These are phyloP conservation scores for Gallinago media DNA, from an alignment of 2,113 vertebrate species.

Conservation along the genomic window DNA sequence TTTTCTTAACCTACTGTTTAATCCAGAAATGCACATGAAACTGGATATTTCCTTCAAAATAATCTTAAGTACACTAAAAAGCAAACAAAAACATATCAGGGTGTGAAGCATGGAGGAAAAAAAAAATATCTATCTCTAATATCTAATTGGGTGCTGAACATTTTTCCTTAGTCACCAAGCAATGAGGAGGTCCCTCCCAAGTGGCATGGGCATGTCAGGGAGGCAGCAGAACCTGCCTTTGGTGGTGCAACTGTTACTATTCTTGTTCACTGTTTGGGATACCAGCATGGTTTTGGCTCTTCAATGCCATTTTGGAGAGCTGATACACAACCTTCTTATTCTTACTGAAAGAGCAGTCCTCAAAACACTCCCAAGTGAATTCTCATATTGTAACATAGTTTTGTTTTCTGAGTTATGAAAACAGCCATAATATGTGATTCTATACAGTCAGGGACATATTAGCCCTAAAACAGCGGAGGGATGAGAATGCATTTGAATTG, in stretches of 20 bases:
- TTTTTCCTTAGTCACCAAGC: background rate
- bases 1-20: background rate
- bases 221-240: fast-evolving
- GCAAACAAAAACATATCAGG: background rate
- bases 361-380: background rate
- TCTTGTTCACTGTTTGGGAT: background rate
- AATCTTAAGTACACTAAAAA: background rate
- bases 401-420: background rate
- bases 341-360: background rate
- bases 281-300: background rate
- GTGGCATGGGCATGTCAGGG: fast-evolving
- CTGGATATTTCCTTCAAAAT: background rate
- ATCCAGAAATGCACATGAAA: background rate
- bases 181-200: background rate
- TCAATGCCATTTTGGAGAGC: background rate
- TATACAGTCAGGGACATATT: background rate
- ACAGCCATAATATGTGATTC: background rate
- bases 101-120: background rate
- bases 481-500: background rate
- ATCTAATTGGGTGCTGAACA: background rate
- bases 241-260: background rate
- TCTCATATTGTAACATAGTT: background rate
- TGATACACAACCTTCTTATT: background rate
- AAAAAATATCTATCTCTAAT: background rate
- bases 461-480: background rate